phyloP scores from a whole-genome alignment of 2,113 vertebrate species.

The Cinclus mexicanus region DNA sequence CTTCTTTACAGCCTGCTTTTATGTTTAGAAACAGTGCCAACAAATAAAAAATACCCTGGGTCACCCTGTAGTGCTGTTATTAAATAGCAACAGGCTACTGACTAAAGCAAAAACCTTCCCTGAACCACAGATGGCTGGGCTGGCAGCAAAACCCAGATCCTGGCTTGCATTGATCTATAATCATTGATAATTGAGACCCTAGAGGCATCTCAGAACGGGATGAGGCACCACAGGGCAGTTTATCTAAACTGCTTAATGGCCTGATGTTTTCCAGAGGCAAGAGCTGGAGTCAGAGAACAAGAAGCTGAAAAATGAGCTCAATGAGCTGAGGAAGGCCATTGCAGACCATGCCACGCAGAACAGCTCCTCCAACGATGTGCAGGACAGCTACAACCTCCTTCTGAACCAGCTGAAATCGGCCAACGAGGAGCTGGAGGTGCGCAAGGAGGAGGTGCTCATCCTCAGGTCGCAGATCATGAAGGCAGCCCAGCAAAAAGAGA shows the following conservation, averaged over 20 bases:
- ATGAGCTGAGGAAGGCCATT: constrained; percentile 84
- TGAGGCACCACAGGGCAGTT: not conserved
- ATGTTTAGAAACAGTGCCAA: not conserved
- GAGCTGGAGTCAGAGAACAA: constrained; percentile 95
- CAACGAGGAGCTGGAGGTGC: constrained; percentile 91
- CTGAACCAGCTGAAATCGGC: constrained; percentile 87
- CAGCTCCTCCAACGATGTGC: constrained; percentile 66
- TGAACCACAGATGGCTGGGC: not conserved
- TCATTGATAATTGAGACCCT: fast-evolving
- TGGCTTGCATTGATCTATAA: not conserved
- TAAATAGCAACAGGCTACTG: not conserved
- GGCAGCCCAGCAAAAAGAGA: constrained; percentile 72
- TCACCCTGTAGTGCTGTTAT: not conserved
- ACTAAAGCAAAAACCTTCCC: not conserved
- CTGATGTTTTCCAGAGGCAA: constrained; percentile 80
- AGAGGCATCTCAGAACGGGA: not conserved
- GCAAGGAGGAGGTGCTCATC: constrained; percentile 95
- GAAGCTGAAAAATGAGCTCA: constrained; percentile 94
- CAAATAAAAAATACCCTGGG: not conserved
- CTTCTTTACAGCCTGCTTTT: not conserved
- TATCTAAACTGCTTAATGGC: not conserved
- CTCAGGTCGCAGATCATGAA: constrained; percentile 89
- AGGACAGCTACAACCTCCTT: constrained; percentile 83
- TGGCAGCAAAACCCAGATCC: not conserved
- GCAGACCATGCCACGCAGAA: constrained; percentile 69